These are phyloP conservation scores for Dipodomys stephensi DNA, from an alignment of 2,113 vertebrate genomes.

Conservation along the genomic window DNA sequence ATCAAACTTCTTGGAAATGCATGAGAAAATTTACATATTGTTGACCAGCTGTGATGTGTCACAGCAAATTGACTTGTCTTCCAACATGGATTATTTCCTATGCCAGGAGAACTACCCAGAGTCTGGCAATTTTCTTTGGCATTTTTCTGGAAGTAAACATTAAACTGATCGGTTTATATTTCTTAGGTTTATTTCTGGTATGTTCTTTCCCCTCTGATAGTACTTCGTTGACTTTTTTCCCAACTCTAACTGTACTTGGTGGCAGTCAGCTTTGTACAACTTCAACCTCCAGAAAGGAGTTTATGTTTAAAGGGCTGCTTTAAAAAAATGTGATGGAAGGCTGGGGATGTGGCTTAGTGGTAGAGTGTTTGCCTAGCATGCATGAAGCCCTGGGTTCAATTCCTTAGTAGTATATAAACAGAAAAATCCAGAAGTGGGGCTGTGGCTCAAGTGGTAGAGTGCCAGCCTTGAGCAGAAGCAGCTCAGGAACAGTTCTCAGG, in stretches of 20 bases:
- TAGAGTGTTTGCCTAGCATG: too few species aligned
- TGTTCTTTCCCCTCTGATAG: not conserved
- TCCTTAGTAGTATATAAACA: too few species aligned
- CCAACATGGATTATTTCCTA: not conserved
- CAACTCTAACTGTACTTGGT: not conserved
- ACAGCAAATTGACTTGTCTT: not conserved
- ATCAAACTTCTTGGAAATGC: constrained; percentile 17
- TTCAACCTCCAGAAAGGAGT: not conserved
- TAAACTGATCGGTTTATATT: not conserved
- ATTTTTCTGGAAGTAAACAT: not conserved
- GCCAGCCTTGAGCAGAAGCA: too few species aligned
- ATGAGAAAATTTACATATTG: constrained; percentile 2
- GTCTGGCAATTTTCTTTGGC: not conserved
- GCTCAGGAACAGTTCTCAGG: too few species aligned
- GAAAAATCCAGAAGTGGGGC: too few species aligned
- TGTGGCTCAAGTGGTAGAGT: too few species aligned
- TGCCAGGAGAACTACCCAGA: not conserved
- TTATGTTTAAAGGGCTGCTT: not conserved
- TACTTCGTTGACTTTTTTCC: too few species aligned
- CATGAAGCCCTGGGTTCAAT: too few species aligned
- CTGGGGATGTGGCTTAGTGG: too few species aligned
- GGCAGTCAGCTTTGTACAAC: constrained; percentile 21
- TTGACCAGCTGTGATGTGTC: not conserved
- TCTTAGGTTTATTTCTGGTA: not conserved
- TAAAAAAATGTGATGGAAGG: not conserved